phyloP scores from a whole-genome alignment of 2,888 invertebrate species.

The Xanthorhoe spadicearia region DNA sequence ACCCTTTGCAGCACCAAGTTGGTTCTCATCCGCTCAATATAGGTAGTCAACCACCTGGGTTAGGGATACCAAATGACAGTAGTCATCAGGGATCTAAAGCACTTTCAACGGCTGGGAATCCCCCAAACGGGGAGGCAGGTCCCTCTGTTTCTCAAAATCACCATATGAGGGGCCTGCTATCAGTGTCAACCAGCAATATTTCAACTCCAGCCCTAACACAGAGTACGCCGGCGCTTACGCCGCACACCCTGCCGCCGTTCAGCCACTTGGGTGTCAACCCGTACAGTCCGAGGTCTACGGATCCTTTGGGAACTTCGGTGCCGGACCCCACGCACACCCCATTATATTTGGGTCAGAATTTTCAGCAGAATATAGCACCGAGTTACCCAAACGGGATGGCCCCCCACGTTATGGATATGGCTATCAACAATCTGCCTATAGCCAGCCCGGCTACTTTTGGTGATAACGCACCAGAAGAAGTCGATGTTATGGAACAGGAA shows the following conservation, averaged over 20 bases:
- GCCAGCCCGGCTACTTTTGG: constrained; percentile 94
- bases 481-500: constrained; percentile 79
- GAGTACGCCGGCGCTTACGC: constrained; percentile 83
- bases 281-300: constrained; percentile 85
- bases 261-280: constrained; percentile 85
- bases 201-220: constrained; percentile 84
- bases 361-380: constrained; percentile 86
- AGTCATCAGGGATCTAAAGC: constrained; percentile 74
- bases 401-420: constrained; percentile 93
- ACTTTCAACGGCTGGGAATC: constrained; percentile 88
- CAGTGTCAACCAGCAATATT: constrained; percentile 90
- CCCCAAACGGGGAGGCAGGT: constrained; percentile 98
- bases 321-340: constrained; percentile 85
- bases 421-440: constrained; percentile 88
- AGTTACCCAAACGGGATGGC: constrained; percentile 93
- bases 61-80: constrained; percentile 76
- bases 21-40: constrained; percentile 85
- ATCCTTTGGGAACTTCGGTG: constrained; percentile 85
- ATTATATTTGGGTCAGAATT: constrained; percentile 86
- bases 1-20: constrained; percentile 82
- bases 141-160: constrained; percentile 94
- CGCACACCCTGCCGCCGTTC: constrained; percentile 84
- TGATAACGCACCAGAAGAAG: constrained; percentile 84
- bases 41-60: constrained; percentile 83
- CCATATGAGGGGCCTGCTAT: constrained; percentile 96